Evolutionary conservation across 2,113 vertebrate species (phyloP), one percentile per base, ranked within the genome.

Genomic region (Sceloporus tristichus): DNA sequence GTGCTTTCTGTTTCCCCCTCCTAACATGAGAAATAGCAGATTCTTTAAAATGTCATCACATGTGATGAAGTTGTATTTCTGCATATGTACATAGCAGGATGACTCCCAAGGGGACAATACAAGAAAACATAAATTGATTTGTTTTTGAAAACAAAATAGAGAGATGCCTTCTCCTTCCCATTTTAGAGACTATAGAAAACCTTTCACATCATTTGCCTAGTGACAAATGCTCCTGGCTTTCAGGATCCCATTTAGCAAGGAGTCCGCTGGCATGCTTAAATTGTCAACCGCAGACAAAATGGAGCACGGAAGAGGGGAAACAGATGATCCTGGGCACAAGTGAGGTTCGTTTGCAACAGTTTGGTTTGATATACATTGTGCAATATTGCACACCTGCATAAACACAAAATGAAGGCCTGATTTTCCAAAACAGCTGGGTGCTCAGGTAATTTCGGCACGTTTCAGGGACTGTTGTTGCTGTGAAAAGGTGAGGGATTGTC

Each of bases 71-170:
- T 95, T 93, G 90, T 94, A 79, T 94, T 89, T 95, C 93, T 94
- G 42, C 96, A 90, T 96, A 89, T 97, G 90, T 95, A 94, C 93
- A 94, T 92, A 96, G 95, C 90, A 89, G 91, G 92, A 88, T 89
- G 94, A 93, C 83, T 94, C 92, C 92, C 85, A 1, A 95, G 88
- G 87, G 94, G 93, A 81, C 93, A 80, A 94, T 93, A 91, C 83
- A 96, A 92, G 96, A 96, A 95, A 95, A 78, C 21, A 85, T 93
- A 95, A 95, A 90, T 87, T 89, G 85, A 40, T 81, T 25, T 95
- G 9, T 38, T 59, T 96, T 95, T 88, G 92, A 83, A 95, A 93
- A 91, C 94, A 53, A 13, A 29, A 4, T 1, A 7, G 42, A 48
- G 87, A 92, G 91, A 81, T 14, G 23, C 85, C 56, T 75, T 40